A percentile compares a stretch with the other conserved stretches of the same genome.
Conservation (phyloP, 2,888 invertebrate species). For the Dexiosoma caninum region DNA sequence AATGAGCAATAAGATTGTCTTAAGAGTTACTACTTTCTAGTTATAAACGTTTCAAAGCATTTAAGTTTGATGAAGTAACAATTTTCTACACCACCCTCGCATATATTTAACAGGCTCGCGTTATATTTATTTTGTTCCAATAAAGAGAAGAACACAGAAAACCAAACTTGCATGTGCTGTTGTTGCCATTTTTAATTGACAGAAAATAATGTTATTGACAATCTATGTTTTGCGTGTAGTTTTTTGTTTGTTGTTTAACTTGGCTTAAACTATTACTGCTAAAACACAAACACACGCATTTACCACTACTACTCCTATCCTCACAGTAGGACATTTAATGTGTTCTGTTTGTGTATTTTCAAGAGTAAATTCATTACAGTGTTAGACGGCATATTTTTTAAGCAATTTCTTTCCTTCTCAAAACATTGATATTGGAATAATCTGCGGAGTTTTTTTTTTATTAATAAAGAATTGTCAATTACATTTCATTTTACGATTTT, state of each 20-base stretch:
- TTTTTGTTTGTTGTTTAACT: slow-evolving; percentile 10
- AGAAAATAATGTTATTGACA: slow-evolving; percentile 67
- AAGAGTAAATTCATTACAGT: slow-evolving; percentile 53
- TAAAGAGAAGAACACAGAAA: slow-evolving; percentile 22
- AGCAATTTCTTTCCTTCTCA: background rate
- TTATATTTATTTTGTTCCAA: slow-evolving; percentile 32
- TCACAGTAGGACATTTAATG: slow-evolving; percentile 48
- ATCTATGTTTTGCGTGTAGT: slow-evolving; percentile 43
- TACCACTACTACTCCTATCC: background rate
- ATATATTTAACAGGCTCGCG: slow-evolving; percentile 21
- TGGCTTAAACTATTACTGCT: background rate
- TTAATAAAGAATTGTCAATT: slow-evolving; percentile 40
- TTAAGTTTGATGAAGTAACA: background rate
- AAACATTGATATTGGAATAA: background rate
- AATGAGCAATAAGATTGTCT: too few relatives aligned
- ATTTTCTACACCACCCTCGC: slow-evolving; percentile 2
- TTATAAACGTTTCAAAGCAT: background rate
- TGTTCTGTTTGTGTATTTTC: slow-evolving; percentile 38
- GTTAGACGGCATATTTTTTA: slow-evolving; percentile 60
- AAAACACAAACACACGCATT: background rate
- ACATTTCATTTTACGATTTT: slow-evolving; percentile 3
- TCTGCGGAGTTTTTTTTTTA: background rate
- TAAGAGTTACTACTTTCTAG: too few relatives aligned
- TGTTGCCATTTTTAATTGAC: slow-evolving; percentile 66
- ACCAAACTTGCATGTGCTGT: slow-evolving; percentile 42